Percentiles rank a stretch among this genome's conserved stretches.
Conservation (phyloP, 2,797 vertebrate species). For the Lithobates pipiens region DNA sequence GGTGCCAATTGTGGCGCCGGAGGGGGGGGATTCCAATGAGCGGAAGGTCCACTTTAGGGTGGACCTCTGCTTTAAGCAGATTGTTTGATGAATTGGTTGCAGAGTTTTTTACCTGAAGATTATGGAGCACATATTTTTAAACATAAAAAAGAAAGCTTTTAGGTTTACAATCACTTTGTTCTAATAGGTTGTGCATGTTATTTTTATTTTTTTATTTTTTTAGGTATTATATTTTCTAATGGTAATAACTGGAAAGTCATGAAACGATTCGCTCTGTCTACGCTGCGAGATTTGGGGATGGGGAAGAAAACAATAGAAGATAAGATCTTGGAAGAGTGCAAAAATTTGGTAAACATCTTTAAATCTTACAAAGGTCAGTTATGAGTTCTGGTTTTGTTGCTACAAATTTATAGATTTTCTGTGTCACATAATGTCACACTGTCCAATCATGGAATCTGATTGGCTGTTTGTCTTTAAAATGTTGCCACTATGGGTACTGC, state of each 20-base stretch:
- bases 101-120: no score
- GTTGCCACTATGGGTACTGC: no score
- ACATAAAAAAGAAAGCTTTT: no score
- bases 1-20: no score
- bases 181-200: neutral
- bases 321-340: neutral
- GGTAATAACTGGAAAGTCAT: slow-evolving; percentile 16
- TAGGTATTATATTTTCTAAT: slow-evolving; percentile 5
- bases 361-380: slow-evolving; percentile 27
- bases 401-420: neutral
- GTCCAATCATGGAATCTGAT: neutral
- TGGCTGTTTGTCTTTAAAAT: neutral
- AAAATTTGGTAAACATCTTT: slow-evolving; percentile 1
- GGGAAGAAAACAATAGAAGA: slow-evolving; percentile 17
- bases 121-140: no score
- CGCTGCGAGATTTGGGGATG: slow-evolving; percentile 31
- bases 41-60: no score
- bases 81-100: no score
- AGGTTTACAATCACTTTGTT: no score
- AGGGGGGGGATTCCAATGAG: no score
- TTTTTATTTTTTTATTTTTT: neutral
- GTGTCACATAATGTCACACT: neutral
- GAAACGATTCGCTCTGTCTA: slow-evolving; percentile 12
- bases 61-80: no score
- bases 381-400: neutral